Base-by-base conservation (phyloP, 2,888 invertebrate genomes). In the Aphodius sticticus region DNA sequence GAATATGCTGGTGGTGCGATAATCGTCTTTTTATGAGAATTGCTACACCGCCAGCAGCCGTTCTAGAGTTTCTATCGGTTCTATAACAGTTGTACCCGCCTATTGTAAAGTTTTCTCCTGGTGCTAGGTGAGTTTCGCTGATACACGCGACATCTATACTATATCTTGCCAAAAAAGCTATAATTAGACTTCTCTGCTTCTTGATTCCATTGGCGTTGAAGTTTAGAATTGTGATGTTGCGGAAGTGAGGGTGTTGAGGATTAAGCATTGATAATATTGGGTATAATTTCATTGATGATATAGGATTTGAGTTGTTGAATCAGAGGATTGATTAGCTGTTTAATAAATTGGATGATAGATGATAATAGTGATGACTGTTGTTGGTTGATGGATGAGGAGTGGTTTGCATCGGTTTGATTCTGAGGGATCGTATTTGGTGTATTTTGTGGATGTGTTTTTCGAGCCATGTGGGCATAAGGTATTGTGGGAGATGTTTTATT, bases 61-160 rank as follows among this genome's bases (percentile, higher is more conserved):
- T 36, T 72, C 14, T 53, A 16, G 74, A 26, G n/a, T 74, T 53
- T 70, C 71, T 16, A 38, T 80, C 80, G 36, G 76, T 16, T 53
- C 80, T 70, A 38, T 80, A 78, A 14, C 77, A 26, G 75, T 26
- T 70, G 38, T 77, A 80, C 53, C 76, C 69, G 2, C 71, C 76
- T 69, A 76, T 80, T 69, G 75, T 69, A 70, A 78, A 78, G 14
- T 71, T 53, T 71, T 72, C 69, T 7, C 70, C 14, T 80, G 76
- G 38, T 37, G 74, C 72, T 7, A 81, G 76, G 26, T 81, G 78
- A n/a, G 81, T 78, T 79, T 81, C 79, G 35, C 72, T 81, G 35
- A 80, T 80, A 16, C 80, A 81, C 16, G 78, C 77, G 36, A 77
- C 75, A 38, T 78, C 78, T 36, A 78, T 78, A 9, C 81, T 81